Evolutionary conservation across 2,888 invertebrate genomes (phyloP).

Genomic region (Gisinianus flammeolus): DNA sequence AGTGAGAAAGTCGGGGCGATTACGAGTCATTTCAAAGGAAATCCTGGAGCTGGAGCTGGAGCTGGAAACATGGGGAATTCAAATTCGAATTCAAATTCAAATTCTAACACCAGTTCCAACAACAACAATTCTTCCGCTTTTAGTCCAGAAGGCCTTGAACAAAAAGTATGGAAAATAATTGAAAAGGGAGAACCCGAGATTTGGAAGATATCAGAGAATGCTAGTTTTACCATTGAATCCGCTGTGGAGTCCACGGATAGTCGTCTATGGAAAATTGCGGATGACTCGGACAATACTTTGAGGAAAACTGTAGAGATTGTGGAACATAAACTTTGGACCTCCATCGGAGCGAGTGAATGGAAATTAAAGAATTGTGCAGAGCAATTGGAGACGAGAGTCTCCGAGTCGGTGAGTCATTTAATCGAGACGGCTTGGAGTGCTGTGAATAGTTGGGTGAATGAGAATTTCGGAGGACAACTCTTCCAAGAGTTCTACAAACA

Average conservation of each 20-base stretch:
- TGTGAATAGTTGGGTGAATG: background rate
- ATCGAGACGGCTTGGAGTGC: slow-evolving; percentile 8
- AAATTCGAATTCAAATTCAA: background rate
- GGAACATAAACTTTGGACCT: slow-evolving; percentile 1
- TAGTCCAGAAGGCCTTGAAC: slow-evolving; percentile 5
- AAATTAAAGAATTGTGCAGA: slow-evolving; percentile 30
- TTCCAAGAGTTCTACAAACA: slow-evolving; percentile 1
- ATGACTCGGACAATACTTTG: slow-evolving; percentile 26
- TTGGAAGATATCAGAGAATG: slow-evolving; percentile 21
- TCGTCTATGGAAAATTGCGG: slow-evolving; percentile 27
- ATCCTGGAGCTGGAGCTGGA: background rate
- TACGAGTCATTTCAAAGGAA: background rate
- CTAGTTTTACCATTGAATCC: slow-evolving; percentile 21
- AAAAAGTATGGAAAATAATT: slow-evolving; percentile 20
- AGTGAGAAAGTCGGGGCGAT: slow-evolving; percentile 17
- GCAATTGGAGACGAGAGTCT: background rate
- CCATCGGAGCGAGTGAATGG: slow-evolving; percentile 10
- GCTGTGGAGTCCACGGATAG: slow-evolving; percentile 22
- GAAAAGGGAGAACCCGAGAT: slow-evolving; percentile 22
- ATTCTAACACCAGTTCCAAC: background rate
- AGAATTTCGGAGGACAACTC: background rate
- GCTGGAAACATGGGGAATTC: background rate
- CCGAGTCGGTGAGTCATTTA: slow-evolving; percentile 1
- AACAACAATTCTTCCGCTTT: background rate
- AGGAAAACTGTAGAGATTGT: slow-evolving; percentile 12